phyloP scores from a whole-genome alignment of 2,888 invertebrate species.

The Oscheius sp. region DNA sequence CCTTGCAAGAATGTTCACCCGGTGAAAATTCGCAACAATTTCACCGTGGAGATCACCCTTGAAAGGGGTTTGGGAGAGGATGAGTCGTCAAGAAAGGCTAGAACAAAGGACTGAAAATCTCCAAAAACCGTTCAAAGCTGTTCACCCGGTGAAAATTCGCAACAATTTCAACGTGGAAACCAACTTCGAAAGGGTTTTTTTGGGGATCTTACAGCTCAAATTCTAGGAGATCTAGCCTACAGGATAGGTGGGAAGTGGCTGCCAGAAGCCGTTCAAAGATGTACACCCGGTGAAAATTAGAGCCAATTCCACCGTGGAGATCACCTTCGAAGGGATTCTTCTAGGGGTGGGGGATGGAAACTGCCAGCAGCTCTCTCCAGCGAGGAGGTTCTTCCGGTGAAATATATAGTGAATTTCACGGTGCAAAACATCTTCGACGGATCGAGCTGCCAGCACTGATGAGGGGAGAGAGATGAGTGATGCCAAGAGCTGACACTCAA shows the following conservation, averaged over 20 bases:
- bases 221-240: too few relatives aligned
- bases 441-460: background rate
- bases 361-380: too few relatives aligned
- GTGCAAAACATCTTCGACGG: background rate
- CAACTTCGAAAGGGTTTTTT: background rate
- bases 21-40: constrained; percentile 7
- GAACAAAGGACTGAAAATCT: too few relatives aligned
- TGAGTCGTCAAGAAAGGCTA: too few relatives aligned
- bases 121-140: constrained; percentile 10
- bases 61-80: background rate
- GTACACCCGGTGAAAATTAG: background rate
- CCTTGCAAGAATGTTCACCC: constrained; percentile 11
- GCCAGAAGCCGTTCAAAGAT: too few relatives aligned
- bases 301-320: background rate
- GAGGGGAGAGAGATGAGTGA: background rate
- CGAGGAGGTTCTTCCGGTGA: background rate
- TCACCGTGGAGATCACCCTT: constrained; percentile 8
- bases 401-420: background rate
- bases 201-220: too few relatives aligned
- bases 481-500: background rate
- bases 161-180: constrained; percentile 4
- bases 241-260: too few relatives aligned
- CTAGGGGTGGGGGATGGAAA: too few relatives aligned
- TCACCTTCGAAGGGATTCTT: background rate
- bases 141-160: constrained; percentile 18